Evolutionary conservation across 64 coral and sea anemone species (phyloP), one percentile per base, ranked within the genome.

Genomic region (Montipora foliosa): DNA sequence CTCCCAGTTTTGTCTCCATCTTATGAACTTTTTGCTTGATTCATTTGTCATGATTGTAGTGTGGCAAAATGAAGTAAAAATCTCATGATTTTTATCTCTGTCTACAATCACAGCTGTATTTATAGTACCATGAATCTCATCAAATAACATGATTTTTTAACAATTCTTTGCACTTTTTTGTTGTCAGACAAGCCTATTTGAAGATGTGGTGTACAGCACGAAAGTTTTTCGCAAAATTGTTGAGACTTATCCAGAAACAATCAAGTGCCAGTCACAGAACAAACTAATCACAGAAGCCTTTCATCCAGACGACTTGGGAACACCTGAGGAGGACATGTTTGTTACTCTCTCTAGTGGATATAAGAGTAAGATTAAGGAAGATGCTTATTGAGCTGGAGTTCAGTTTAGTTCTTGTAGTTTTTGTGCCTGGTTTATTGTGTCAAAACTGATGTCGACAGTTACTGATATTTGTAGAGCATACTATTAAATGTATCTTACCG

Each of bases 261-360:
- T 99, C 70, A 82, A 91, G 67, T 99, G 98, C 60, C 83, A 80
- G 8, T 90, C 87, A 55, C 98, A 99, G 66, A 99, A 99, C 76
- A 87, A 90, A 15, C 98, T 92, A 87, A 91, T 99, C 68, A 82
- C 89, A 57, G 88, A 92, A 49, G 95, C 89, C 9, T 99, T 89
- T 67, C 91, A 76, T 19, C 95, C 95, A 48, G 64, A 89, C 47
- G 66, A 24, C 6, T 91, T 87, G 95, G 89, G 94, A 17, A 74
- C 74, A 10, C 95, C 98, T 24, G 61, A 78, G 24, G 69, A 81
- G 3, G 68, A 81, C 1, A 75, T 67, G 71, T 79, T 70, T 81
- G 81, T 94, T 22, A 93, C 80, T 44, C 80, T 99, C 21, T 73
- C 91, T 16, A 96, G 88, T 79, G 98, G 98, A 79, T 86, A 99